Evolutionary conservation across 2,113 vertebrate genomes (phyloP).

Genomic region (Campylomormyrus tamandua): DNA sequence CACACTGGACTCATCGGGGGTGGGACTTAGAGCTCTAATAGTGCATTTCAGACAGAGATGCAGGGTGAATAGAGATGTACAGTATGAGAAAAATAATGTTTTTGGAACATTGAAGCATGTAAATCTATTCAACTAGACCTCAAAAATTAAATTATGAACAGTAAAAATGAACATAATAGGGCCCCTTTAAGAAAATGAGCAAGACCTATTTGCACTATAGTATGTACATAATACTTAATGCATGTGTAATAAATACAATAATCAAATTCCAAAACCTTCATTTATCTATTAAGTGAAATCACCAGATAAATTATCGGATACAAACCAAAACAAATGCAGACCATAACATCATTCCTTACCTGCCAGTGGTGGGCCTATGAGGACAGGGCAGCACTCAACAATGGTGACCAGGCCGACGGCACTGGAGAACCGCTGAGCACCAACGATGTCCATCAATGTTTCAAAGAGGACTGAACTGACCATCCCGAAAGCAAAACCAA

Average conservation of each 20-base stretch:
- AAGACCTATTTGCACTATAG: background rate
- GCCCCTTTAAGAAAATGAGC: background rate
- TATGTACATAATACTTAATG: background rate
- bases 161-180: background rate
- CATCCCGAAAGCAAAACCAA: slow-evolving; percentile 80
- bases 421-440: slow-evolving; percentile 79
- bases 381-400: slow-evolving; percentile 74
- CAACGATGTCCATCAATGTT: slow-evolving; percentile 86
- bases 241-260: background rate
- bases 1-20: background rate
- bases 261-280: background rate
- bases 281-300: background rate
- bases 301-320: background rate
- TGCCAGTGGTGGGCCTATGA: slow-evolving; percentile 80
- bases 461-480: slow-evolving; percentile 77
- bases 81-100: background rate
- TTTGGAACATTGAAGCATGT: background rate
- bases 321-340: background rate
- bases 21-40: background rate
- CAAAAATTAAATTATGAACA: background rate
- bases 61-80: background rate
- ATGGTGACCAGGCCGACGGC: slow-evolving; percentile 82
- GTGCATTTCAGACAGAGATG: no score
- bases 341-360: slow-evolving; percentile 41
- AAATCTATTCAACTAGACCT: background rate